These are phyloP conservation scores for Laticauda colubrina DNA, from an alignment of 2,113 vertebrate species.

Conservation along the genomic window DNA sequence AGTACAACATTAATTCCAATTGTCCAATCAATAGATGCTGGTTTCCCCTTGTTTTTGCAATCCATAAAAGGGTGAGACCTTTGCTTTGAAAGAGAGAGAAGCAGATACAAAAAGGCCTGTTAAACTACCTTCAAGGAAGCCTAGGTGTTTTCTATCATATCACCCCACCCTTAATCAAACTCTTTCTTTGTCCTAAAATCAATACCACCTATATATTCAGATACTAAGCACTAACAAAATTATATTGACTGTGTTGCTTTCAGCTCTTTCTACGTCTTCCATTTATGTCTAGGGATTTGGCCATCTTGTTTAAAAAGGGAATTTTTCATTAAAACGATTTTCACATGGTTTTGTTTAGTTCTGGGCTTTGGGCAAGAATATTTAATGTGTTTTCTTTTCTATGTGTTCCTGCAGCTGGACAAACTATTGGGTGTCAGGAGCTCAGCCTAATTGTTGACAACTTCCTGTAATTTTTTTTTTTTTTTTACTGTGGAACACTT, in stretches of 20 bases:
- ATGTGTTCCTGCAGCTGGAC: not conserved
- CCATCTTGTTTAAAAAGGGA: not conserved
- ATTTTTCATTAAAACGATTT: not conserved
- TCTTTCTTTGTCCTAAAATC: not conserved
- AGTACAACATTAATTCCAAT: not conserved
- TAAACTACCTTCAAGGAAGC: not conserved
- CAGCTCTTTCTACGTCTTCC: not conserved
- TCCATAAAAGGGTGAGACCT: not conserved
- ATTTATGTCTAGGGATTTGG: not conserved
- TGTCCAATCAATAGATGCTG: not conserved
- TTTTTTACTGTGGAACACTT: not conserved
- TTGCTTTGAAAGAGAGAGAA: not conserved
- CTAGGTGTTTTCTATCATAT: not conserved
- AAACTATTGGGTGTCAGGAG: not conserved
- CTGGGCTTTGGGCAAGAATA: not conserved
- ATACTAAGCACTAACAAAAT: not conserved
- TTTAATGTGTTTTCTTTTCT: not conserved
- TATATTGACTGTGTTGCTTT: not conserved
- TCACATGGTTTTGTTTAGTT: not conserved
- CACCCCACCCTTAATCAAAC: not conserved
- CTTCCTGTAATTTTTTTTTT: not conserved
- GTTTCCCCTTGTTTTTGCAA: not conserved
- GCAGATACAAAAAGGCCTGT: not conserved
- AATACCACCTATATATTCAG: not conserved
- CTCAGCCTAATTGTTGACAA: not conserved